Conservation (phyloP, 2,113 vertebrate genomes). For the Myrmecobius fasciatus region DNA sequence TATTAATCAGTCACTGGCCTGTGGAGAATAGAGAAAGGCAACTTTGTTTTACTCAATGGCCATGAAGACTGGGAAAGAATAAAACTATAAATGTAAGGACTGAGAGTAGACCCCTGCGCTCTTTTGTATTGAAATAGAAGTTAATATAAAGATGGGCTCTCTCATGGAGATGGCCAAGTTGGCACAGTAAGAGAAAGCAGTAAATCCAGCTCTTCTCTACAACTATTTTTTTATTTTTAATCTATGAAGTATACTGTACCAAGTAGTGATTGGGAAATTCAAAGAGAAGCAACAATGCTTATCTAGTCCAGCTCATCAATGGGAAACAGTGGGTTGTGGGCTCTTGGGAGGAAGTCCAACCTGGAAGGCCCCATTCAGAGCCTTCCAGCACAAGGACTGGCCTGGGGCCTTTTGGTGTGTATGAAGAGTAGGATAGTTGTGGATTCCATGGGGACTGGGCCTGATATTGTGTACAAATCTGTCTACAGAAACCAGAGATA, state of each 20-base stretch:
- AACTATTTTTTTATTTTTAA: not conserved
- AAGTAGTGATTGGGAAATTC: not conserved
- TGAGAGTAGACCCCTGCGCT: not conserved
- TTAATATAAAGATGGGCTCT: not conserved
- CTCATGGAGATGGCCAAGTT: not conserved
- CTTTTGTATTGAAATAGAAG: not conserved
- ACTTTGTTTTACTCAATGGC: not conserved
- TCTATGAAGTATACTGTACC: not conserved
- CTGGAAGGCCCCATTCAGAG: not conserved
- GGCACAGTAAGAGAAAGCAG: not conserved
- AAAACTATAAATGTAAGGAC: not conserved
- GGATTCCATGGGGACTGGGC: not conserved
- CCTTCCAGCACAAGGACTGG: not conserved
- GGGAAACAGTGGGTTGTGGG: not conserved
- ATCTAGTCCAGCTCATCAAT: not conserved
- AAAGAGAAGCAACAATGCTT: not conserved
- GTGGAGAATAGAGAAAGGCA: not conserved
- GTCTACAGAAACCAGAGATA: not conserved
- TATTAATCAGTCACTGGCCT: not conserved
- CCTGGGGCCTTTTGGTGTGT: not conserved
- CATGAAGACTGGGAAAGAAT: not conserved
- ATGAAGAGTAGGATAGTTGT: not conserved
- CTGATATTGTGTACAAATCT: not conserved
- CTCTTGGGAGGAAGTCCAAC: not conserved
- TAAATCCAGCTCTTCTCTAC: not conserved